Conservation (phyloP, 2,113 vertebrate genomes). For the Rhinolophus sinicus region DNA sequence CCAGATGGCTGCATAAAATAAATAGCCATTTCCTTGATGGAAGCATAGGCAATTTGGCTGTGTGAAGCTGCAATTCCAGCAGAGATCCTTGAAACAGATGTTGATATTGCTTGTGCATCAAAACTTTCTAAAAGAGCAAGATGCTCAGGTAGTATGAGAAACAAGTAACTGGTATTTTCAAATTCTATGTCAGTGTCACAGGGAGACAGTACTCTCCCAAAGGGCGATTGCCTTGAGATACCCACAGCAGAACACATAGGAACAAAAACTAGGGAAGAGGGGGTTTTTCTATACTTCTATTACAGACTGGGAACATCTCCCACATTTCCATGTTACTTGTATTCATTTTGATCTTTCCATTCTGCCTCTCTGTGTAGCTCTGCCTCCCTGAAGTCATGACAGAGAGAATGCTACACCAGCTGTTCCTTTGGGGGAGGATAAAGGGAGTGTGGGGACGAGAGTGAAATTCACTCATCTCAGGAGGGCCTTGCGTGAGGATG, state of each 20-base stretch:
- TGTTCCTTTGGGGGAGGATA: not conserved
- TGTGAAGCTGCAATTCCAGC: conserved; percentile 87
- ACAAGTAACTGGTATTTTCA: conserved; percentile 72
- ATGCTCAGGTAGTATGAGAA: conserved; percentile 86
- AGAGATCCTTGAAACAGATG: conserved; percentile 90
- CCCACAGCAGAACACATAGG: not conserved
- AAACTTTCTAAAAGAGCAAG: conserved; percentile 87
- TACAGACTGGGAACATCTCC: conserved; percentile 1
- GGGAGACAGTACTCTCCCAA: conserved; percentile 40
- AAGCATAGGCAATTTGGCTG: conserved; percentile 89
- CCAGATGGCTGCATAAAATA: conserved; percentile 91
- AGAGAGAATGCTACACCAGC: not conserved
- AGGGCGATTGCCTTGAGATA: conserved; percentile 8
- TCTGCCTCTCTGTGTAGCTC: not conserved
- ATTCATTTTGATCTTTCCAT: conserved; percentile 27
- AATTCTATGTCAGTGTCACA: conserved; percentile 63
- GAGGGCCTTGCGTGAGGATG: not conserved
- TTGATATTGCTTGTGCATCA: conserved; percentile 88
- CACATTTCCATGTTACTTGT: not conserved
- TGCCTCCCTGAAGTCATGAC: not conserved
- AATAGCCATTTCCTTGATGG: conserved; percentile 89
- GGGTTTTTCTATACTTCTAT: not conserved
- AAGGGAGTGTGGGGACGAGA: not conserved
- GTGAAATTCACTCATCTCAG: conserved; percentile 1
- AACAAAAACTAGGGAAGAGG: not conserved